A percentile compares a stretch with the other conserved stretches of the same genome.
These are phyloP conservation scores for Vulpes vulpes DNA, from an alignment of 2,113 vertebrate genomes.

Conservation along the genomic window DNA sequence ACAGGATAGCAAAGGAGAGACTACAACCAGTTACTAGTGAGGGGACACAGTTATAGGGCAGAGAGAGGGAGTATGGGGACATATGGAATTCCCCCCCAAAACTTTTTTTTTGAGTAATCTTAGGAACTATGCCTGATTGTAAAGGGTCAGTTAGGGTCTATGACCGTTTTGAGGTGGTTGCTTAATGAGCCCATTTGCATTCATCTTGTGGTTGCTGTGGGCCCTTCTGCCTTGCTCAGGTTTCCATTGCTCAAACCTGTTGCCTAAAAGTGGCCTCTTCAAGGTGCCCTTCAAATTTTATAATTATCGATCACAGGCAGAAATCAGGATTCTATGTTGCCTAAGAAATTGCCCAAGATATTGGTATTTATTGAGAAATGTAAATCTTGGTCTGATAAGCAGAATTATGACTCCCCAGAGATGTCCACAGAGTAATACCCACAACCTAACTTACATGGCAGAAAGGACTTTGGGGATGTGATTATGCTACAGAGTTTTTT, in stretches of 20 bases:
- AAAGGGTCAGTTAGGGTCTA: not conserved
- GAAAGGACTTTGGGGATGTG: not conserved
- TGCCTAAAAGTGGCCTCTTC: not conserved
- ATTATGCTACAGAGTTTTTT: not conserved
- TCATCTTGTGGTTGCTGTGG: not conserved
- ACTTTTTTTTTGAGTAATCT: not conserved
- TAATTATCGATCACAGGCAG: not conserved
- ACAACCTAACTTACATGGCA: not conserved
- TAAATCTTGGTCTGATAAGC: not conserved
- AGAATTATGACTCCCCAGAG: not conserved
- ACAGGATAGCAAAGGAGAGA: not conserved
- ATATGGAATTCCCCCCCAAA: not conserved
- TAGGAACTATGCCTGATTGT: not conserved
- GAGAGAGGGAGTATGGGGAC: not conserved
- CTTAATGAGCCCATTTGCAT: not conserved
- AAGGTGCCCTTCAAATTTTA: not conserved
- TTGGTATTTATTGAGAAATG: not conserved
- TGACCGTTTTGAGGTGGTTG: not conserved
- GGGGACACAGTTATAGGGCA: not conserved
- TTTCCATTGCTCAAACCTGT: not conserved
- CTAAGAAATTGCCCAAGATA: not conserved
- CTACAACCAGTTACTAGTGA: not conserved
- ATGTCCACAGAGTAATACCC: not conserved
- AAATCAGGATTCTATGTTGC: not conserved
- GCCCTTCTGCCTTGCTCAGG: not conserved